phyloP scores from a whole-genome alignment of 2,888 invertebrate species.

The Pegoplata infirma region DNA sequence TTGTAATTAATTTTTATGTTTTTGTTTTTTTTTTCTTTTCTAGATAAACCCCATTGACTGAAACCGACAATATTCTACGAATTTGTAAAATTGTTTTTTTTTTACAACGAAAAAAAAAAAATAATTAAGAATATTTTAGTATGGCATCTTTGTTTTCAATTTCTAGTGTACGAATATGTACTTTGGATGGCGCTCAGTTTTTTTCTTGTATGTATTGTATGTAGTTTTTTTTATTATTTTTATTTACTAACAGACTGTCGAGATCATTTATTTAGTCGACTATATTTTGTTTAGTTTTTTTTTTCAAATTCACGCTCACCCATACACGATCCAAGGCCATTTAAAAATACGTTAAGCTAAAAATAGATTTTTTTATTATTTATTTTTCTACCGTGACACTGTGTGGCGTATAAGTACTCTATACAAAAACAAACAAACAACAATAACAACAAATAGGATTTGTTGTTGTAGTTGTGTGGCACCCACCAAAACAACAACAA shows the following conservation, averaged over 20 bases:
- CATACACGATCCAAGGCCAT: conserved; percentile 67
- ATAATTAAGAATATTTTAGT: too few species aligned
- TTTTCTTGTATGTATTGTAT: not conserved
- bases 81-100: too few species aligned
- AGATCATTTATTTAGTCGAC: not conserved
- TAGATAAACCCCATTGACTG: too few species aligned
- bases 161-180: too few species aligned
- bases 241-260: not conserved
- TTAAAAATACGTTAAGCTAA: conserved; percentile 68
- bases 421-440: conserved; percentile 1
- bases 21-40: too few species aligned
- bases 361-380: conserved; percentile 66
- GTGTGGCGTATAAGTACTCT: conserved; percentile 41
- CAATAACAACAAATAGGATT: not conserved
- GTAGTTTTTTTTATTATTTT: not conserved
- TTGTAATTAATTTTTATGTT: too few species aligned
- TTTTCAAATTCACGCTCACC: conserved; percentile 56
- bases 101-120: too few species aligned
- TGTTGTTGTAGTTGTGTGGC: not conserved
- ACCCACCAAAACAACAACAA: not conserved
- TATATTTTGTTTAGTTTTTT: conserved; percentile 54
- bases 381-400: conserved; percentile 50
- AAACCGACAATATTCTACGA: too few species aligned
- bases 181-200: not conserved
- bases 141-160: too few species aligned